Conservation (phyloP, 2,113 vertebrate genomes). For the Etia nguti region DNA sequence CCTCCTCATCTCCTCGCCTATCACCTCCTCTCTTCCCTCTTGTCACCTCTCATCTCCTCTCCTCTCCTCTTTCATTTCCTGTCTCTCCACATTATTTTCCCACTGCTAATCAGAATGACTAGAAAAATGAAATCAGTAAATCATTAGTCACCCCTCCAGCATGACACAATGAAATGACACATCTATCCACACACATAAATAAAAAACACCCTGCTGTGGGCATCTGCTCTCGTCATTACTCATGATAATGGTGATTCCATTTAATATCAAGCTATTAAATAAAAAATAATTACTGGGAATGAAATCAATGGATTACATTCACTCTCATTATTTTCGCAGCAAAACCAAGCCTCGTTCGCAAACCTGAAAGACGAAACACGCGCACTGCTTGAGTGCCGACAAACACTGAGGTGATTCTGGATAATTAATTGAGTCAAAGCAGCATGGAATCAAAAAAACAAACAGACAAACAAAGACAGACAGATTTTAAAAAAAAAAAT, state of each 20-base stretch:
- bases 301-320: conserved; percentile 63
- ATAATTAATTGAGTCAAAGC: conserved; percentile 29
- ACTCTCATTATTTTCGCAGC: conserved; percentile 46
- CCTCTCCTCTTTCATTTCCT: conserved; percentile 45
- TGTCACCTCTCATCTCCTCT: neutral
- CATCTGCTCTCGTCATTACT: conserved; percentile 52
- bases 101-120: conserved; percentile 56
- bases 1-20: neutral
- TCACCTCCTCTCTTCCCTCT: neutral
- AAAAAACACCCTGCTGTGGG: conserved; percentile 34
- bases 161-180: conserved; percentile 57
- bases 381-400: neutral
- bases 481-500: neutral
- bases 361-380: neutral
- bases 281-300: conserved; percentile 63
- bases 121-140: conserved; percentile 69
- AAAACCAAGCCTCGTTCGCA: neutral
- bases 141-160: conserved; percentile 65
- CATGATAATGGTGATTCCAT: conserved; percentile 57
- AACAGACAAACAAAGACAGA: neutral
- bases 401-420: conserved; percentile 7
- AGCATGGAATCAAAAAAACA: neutral
- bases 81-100: conserved; percentile 53
- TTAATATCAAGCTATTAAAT: conserved; percentile 67
- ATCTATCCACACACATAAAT: conserved; percentile 4